phyloP scores from a whole-genome alignment of 1,140 invertebrate species.

The Heliconius nattereri region DNA sequence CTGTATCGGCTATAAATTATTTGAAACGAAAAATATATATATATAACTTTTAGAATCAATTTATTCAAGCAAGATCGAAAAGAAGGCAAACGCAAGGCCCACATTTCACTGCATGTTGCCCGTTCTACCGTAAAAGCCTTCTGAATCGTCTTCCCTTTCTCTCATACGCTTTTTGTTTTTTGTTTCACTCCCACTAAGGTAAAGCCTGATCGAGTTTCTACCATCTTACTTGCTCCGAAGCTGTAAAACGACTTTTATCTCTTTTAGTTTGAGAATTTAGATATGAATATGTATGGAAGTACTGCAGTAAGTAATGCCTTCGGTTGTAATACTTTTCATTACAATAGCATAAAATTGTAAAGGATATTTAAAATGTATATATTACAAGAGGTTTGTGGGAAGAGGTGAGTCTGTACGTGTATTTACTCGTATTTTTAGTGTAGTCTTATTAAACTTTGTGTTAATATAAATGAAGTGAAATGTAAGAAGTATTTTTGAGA shows the following conservation, averaged over 20 bases:
- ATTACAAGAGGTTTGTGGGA: conserved; percentile 4
- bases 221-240: conserved; percentile 77
- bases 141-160: conserved; percentile 63
- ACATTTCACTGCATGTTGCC: conserved; percentile 77
- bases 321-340: conserved; percentile 63
- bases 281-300: conserved; percentile 75
- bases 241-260: conserved; percentile 78
- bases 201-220: conserved; percentile 76
- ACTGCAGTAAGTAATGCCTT: conserved; percentile 69
- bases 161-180: conserved; percentile 41
- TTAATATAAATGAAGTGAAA: conserved; percentile 17
- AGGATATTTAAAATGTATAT: conserved; percentile 30
- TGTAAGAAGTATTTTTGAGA: too few relatives aligned
- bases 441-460: background rate
- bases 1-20: background rate
- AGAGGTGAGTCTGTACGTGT: background rate
- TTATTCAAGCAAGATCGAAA: conserved; percentile 78
- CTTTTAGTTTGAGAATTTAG: conserved; percentile 69
- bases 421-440: background rate
- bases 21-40: conserved; percentile 59
- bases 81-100: conserved; percentile 66
- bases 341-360: conserved; percentile 64
- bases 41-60: conserved; percentile 78
- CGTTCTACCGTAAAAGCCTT: conserved; percentile 79
- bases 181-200: conserved; percentile 59